Base-by-base conservation (phyloP, 2,113 vertebrate species). In the Saguinus midas region DNA sequence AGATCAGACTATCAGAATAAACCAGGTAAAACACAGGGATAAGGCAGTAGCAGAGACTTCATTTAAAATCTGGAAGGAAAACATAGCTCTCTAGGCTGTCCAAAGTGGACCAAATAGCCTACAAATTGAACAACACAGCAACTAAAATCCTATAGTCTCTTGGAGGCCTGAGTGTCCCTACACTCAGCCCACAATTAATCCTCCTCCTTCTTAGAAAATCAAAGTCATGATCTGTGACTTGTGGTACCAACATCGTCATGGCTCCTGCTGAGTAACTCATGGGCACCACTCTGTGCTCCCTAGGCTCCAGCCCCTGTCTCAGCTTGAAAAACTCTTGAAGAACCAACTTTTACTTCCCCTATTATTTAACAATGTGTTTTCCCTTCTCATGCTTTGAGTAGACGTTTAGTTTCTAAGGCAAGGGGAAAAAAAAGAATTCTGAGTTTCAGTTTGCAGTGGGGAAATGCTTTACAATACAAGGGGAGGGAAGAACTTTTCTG, bases 1-100 rank as follows among this genome's bases (percentile, higher is more conserved):
- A 70, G 37, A 81, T 92, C 27, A 76, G 40, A 45, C 40, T 64
- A 45, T 16, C 40, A 52, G 18, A 72, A 75, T 21, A 35, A 85
- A 43, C 32, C n/a, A 68, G 12, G 45, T 20, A 50, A 87, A 88
- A 86, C 50, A 61, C 21, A 87, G 64, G 32, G 55, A 14, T 18
- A 57, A 91, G 40, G 64, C 25, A 57, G 66, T n/a, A 29, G 64
- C 75, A 85, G 90, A 95, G 96, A 97, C 13, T 97, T 95, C 58
- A 81, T 11, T 79, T 96, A 91, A 95, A 97, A 96, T 97, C 91
- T 90, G 80, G 64, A 93, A 97, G 80, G 57, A 97, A 96, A 98
- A 96, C 85, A 88, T 78, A 97, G 66, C 61, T 97, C 82, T 97
- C 95, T 79, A 92, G 27, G 73, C 73, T 97, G 78, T 61, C 97